phyloP scores from a whole-genome alignment of 1,140 invertebrate species.

The Drosophila guanche region DNA sequence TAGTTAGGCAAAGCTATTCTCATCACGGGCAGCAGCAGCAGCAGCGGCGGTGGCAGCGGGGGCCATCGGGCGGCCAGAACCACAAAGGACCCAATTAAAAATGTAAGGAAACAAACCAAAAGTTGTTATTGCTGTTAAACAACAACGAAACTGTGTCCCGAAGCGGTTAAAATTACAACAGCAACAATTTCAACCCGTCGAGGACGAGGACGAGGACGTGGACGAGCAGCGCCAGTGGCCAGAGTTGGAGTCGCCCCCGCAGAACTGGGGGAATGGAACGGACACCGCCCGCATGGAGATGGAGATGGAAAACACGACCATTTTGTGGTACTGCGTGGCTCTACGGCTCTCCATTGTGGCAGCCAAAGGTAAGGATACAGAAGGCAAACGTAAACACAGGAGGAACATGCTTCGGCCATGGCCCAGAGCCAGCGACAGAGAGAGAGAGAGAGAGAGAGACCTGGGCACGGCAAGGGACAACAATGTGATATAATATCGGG shows the following conservation, averaged over 20 bases:
- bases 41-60: too few species aligned
- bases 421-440: conserved; percentile 26
- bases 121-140: conserved; percentile 81
- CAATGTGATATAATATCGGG: conserved; percentile 76
- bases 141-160: conserved; percentile 79
- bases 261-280: conserved; percentile 40
- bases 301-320: conserved; percentile 71
- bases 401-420: conserved; percentile 38
- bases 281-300: conserved; percentile 21
- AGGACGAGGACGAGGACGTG: conserved; percentile 19
- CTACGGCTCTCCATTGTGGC: conserved; percentile 5
- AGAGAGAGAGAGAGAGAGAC: conserved; percentile 14
- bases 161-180: conserved; percentile 81
- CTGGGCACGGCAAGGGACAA: conserved; percentile 53
- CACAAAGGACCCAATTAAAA: conserved; percentile 83
- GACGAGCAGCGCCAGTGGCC: conserved; percentile 23
- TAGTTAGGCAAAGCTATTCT: conserved; percentile 79
- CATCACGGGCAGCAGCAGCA: conserved; percentile 62
- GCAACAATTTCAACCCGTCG: conserved; percentile 55
- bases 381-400: conserved; percentile 66
- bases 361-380: conserved; percentile 60
- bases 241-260: conserved; percentile 15
- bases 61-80: conserved; percentile 17
- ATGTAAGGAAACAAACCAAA: conserved; percentile 82
- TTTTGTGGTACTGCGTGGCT: conserved; percentile 60